Evolutionary conservation across 2,888 invertebrate genomes (phyloP).

Genomic region (Phytoseiulus persimilis): DNA sequence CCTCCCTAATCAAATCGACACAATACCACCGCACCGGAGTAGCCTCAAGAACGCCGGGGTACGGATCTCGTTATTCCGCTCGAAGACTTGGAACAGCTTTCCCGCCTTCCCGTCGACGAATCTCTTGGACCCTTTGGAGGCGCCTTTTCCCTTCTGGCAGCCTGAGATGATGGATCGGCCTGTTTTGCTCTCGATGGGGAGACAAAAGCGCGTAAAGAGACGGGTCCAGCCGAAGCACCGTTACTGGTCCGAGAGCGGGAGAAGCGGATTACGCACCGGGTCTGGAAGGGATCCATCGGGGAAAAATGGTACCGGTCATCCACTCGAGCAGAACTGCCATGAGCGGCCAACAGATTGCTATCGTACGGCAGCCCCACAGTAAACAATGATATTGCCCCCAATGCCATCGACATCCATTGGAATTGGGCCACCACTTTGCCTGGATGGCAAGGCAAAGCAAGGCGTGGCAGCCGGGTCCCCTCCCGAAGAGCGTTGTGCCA

Average conservation of each 20-base stretch:
- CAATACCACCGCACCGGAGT: neutral
- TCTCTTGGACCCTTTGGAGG: too few species aligned
- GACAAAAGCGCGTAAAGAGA: neutral
- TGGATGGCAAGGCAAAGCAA: neutral
- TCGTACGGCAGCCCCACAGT: neutral
- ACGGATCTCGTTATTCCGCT: neutral
- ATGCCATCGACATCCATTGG: neutral
- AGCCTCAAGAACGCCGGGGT: neutral
- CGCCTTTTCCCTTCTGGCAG: too few species aligned
- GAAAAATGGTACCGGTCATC: neutral
- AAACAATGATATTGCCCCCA: conserved; percentile 5
- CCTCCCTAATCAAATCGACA: conserved; percentile 5
- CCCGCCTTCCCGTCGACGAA: neutral
- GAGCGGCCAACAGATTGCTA: neutral
- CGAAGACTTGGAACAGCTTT: neutral
- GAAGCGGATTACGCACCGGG: neutral
- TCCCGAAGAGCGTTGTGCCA: conserved; percentile 5
- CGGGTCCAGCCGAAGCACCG: neutral
- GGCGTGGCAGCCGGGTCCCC: neutral
- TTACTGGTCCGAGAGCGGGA: too few species aligned
- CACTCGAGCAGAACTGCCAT: neutral
- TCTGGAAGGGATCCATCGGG: neutral
- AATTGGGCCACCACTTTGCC: conserved; percentile 5
- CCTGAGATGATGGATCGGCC: too few species aligned
- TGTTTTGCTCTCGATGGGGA: neutral